Base-by-base conservation (phyloP, 2,113 vertebrate species). In the Leucopsar rothschildi region DNA sequence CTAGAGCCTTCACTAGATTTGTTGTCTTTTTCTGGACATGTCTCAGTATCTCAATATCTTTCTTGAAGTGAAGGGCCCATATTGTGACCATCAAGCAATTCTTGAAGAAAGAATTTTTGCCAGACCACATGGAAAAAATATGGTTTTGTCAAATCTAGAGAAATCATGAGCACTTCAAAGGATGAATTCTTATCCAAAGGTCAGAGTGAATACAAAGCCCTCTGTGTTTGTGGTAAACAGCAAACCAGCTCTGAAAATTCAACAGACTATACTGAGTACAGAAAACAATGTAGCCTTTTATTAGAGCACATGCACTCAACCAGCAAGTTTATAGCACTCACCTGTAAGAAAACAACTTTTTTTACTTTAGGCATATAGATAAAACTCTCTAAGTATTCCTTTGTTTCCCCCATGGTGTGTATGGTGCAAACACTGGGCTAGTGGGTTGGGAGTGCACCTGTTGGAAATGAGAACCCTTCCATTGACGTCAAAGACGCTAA, bases 341-440 rank as follows among this genome's bases (percentile, higher is more conserved):
- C 16, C 44, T 10, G 0, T 94, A 59, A 77, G 72, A 93, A 92
- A 60, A 0, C 33, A 70, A 49, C 31, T 39, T 82, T 84, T 91
- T 93, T 84, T 45, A 82, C 50, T 81, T 72, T 39, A 84, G 69
- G 83, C 90, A 96, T 92, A 93, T 49, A 95, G 89, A 93, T 87
- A 95, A 91, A 89, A 45, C 21, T 73, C 49, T 79, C 65, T 71
- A 49, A 29, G 49, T 76, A 49, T 71, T 92, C 42, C 69, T 95
- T 93, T 93, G 85, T 91, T 91, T 93, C 55, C 69, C 45, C 10
- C 49, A 1, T 6, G 21, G 56, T 91, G 57, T 76, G 14, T 37
- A 69, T 16, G 78, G 57, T 60, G 66, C 57, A 96, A 97, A 95
- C 82, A 95, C 17, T 80, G 61, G 42, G 25, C 65, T 71, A 52